Base-by-base conservation (phyloP, 2,113 vertebrate species). In the Myotis lucifugus region DNA sequence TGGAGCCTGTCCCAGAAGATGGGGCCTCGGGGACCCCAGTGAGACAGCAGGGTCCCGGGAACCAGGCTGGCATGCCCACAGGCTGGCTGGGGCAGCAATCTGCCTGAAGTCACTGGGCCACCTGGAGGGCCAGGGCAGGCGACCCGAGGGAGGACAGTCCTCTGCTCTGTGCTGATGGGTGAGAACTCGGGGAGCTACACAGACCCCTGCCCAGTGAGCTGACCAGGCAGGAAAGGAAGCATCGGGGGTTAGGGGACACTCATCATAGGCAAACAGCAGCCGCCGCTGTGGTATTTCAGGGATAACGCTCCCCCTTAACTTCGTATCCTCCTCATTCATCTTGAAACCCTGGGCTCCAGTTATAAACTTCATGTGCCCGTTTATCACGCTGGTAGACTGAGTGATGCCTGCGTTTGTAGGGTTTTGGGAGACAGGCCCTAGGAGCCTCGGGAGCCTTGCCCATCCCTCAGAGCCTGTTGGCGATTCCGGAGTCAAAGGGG, bases 261-360 rank as follows among this genome's bases (percentile, higher is more conserved):
- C 27, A 12, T 0, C 12, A 2, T 0, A 3, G 70, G 29, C 37
- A 10, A 21, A 17, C 4, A 29, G 48, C 48, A 19, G 15, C 59
- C 19, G 42, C 27, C 0, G 0, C 82, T 46, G 6, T 0, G 4
- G 27, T 1, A 32, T 42, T 29, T 27, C 9, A 34, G 0, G n/a
- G 42, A 15, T 21, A 69, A 82, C 78, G 29, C 32, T 61, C 79
- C 61, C 54, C 59, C 59, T 82, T 34, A 1, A 25, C 23, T 40
- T 14, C 6, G 3, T 8, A 18, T 50, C 50, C 23, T 48, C 81
- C 52, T 6, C 6, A 11, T 1, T 3, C 25, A 10, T 6, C 83
- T 46, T 69, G 48, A 95, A 73, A 70, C 18, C 66, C 64, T n/a
- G 73, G 25, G 50, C 76, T 76, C 85, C 8, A 1, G 21, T 19